Base-by-base conservation (phyloP, 2,888 invertebrate species). In the Trissolcus brochymenae region DNA sequence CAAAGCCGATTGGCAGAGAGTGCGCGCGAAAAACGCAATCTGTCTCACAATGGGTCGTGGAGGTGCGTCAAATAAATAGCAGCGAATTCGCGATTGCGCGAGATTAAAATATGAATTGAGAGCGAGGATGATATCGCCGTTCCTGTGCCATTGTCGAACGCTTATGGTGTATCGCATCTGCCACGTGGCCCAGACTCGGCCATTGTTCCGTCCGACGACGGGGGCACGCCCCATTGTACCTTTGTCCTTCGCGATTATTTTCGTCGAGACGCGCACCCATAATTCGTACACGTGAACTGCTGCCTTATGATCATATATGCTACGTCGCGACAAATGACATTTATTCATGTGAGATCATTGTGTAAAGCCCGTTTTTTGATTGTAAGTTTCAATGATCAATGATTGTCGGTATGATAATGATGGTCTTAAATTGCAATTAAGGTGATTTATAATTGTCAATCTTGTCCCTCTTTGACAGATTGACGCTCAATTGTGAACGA, bases 1-100 rank as follows among this genome's bases (percentile, higher is more conserved):
- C 57, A 75, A 78, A 80, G 79, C 78, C 78, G 79, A 78, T 80
- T 78, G 78, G 66, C 78, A 61, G 59, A 35, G 35, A 35, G 35
- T 67, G 25, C 35, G 74, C 66, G 62, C 56, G 62, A 74, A 73
- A 74, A 78, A 70, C 65, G 55, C 66, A 66, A 70, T 71, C 74
- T 59, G 66, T 66, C 66, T 51, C 68, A 70, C 67, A 67, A 67
- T 56, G 53, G 35, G 49, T 66, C 65, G 65, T 55, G 56, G 56
- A 55, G 61, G 61, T 51, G 66, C 66, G 61, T 74, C 73, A 67
- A 67, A 74, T 67, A 74, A 67, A 74, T 74, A 67, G 14, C 62
- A 49, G 65, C 60, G 59, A 72, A 72, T 66, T 40, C 49, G 68
- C 68, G 74, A 75, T 75, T 59, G 75, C 75, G 65, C 75, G 64